Evolutionary conservation across 1,140 invertebrate genomes (phyloP), one percentile per base, ranked within the genome.

Genomic region (Cotesia vestalis): DNA sequence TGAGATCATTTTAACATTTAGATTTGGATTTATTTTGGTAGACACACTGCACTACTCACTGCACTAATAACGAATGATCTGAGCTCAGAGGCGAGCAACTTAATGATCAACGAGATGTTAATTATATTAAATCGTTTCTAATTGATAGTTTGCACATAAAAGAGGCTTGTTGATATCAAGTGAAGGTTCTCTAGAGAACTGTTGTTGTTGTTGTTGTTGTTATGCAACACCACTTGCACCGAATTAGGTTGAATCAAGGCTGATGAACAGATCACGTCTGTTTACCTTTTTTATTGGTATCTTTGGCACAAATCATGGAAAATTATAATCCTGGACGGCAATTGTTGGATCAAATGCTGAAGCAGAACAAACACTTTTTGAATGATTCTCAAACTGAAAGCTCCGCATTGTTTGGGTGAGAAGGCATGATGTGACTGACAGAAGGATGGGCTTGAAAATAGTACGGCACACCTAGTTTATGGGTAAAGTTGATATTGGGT

Each of bases 221-320:
- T 59, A 66, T 63, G 68, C 46, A 64, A 75, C 55, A 55, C 68
- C 51, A 38, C 62, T 62, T 71, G 68, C 46, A 75, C 74, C 74
- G 59, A 73, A 75, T 75, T 75, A 75, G 8, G 71, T 73, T 68
- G 46, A 57, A 40, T 70, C 71, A 75, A 75, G 71, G 74, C 52
- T 46, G 14, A 27, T 59, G 40, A 20, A 59, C 35, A 62, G 46
- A 40, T 52, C 60, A 11, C 53, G 55, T 69, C 38, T 53, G 14
- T 55, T 55, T 11, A 55, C 20, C 59, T 55, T 61, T 27, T 27
- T 2, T 27, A 27, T 27, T 27, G 1, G 27, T 17, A 27, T 27
- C 27, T 27, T 27, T 2, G 27, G 2, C 27, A 27, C 27, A 27
- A 27, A 27, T 27, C 27, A 27, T 27, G 1, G 2, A 27, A 27